Base-by-base conservation (phyloP, 1,140 invertebrate genomes). In the Anoplolepis gracilipes region DNA sequence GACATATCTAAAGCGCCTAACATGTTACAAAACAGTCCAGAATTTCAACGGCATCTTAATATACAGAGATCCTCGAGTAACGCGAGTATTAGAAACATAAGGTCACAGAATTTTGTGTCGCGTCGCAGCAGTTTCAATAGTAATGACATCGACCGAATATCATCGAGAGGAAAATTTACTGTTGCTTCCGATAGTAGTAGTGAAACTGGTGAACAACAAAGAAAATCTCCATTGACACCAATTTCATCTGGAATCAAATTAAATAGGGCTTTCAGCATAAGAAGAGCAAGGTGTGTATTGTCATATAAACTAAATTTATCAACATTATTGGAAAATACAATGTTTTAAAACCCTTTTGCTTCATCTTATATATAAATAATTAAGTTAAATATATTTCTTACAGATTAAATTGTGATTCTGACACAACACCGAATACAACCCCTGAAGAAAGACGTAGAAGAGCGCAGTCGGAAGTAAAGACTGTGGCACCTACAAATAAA, bases 61-160 rank as follows among this genome's bases (percentile, higher is more conserved):
- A 92, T 93, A 78, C 92, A 93, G 77, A 92, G 91, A 85, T 93
- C 92, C 19, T 88, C 92, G 19, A 93, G 92, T 25, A 93, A 92
- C 19, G 91, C 89, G 19, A 93, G 88, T 64, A 92, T 93, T 61
- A 90, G 92, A 55, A 93, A 90, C 70, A 33, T 88, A 8, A 92
- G 91, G 64, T 76, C 89, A 2, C 92, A 91, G 42, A 90, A 78
- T 72, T 69, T 87, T 10, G 46, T 90, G 8, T 81, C 87, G 8
- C 85, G 91, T 70, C 90, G 90, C 7, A 92, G 91, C 78, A 93
- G 92, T 46, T 92, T 93, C 59, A 93, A 92, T 49, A 92, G 85
- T 53, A 91, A 86, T 13, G 91, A 91, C 28, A 69, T 87, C 8
- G 91, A 91, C 10, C 90, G 85, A 84, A 69, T 84, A 65, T 67